A percentile compares a stretch with the other conserved stretches of the same genome.
phyloP scores from a whole-genome alignment of 2,797 vertebrate species.

The Steatocranus sp. region DNA sequence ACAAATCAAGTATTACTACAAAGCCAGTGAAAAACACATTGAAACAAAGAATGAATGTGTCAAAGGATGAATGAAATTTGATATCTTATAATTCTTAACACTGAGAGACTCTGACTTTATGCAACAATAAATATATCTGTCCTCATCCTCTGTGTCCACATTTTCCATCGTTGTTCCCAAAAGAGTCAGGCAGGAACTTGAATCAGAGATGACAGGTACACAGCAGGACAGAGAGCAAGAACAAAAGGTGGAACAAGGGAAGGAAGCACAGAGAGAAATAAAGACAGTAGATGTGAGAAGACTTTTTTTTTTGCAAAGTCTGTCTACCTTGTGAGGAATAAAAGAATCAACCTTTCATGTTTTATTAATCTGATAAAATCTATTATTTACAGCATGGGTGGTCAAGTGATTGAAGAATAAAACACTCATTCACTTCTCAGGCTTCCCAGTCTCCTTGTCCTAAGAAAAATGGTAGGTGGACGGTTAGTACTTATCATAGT shows the following conservation, averaged over 20 bases:
- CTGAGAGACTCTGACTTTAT: not conserved
- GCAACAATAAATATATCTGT: constrained; percentile 1
- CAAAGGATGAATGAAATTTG: not conserved
- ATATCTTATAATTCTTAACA: constrained; percentile 4
- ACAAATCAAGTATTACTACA: not conserved
- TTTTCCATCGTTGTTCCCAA: not conserved
- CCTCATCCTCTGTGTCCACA: not conserved
- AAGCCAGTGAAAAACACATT: not conserved
- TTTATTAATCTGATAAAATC: constrained; percentile 38
- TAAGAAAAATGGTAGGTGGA: not conserved
- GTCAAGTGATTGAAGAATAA: not conserved
- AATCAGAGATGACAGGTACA: constrained; percentile 44
- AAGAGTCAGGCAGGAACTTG: constrained; percentile 10
- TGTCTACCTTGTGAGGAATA: not conserved
- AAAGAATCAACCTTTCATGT: constrained; percentile 22
- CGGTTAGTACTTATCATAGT: not conserved
- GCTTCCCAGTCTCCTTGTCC: not conserved
- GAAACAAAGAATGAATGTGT: not conserved
- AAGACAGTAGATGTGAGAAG: not conserved
- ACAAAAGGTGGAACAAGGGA: constrained; percentile 10
- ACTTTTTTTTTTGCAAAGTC: not conserved
- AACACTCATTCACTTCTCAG: not conserved
- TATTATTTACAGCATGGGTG: constrained; percentile 45
- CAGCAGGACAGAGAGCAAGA: constrained; percentile 13
- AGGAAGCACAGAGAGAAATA: not conserved